These are phyloP conservation scores for Parauchenoglanis punctatus DNA, from an alignment of 2,797 vertebrate species.

Conservation along the genomic window DNA sequence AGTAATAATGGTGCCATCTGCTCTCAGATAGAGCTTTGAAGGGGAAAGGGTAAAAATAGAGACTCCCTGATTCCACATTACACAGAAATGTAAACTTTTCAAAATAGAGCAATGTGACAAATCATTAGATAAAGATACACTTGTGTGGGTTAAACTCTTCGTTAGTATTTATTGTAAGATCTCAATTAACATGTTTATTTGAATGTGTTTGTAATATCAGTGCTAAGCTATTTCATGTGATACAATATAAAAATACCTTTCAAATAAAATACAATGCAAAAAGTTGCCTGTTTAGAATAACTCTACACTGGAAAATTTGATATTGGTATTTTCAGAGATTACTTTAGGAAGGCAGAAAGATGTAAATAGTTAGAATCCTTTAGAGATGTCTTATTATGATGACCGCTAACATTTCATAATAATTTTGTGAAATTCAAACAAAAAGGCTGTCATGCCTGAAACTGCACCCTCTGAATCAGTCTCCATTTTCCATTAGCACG, in stretches of 20 bases:
- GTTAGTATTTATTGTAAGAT: not conserved
- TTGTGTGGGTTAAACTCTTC: not conserved
- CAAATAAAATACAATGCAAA: not conserved
- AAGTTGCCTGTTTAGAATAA: not conserved
- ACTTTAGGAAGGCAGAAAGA: too few relatives aligned
- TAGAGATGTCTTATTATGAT: too few relatives aligned
- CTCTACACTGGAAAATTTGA: too few relatives aligned
- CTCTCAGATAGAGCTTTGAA: slow-evolving; percentile 63
- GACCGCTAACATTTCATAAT: too few relatives aligned
- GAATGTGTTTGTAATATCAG: not conserved
- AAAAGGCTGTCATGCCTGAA: too few relatives aligned
- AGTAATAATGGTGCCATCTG: slow-evolving; percentile 80
- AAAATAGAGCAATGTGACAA: slow-evolving; percentile 13
- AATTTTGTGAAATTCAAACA: too few relatives aligned
- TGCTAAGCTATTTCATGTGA: not conserved
- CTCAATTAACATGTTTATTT: not conserved
- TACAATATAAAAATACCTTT: not conserved
- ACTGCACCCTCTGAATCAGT: too few relatives aligned
- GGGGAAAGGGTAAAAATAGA: slow-evolving; percentile 49
- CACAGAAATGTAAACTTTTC: slow-evolving; percentile 37
- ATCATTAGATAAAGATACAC: slow-evolving; percentile 14
- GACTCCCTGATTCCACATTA: slow-evolving; percentile 27
- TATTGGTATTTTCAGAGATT: too few relatives aligned
- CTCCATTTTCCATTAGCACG: too few relatives aligned
- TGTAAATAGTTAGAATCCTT: too few relatives aligned